Conservation (phyloP, 2,888 invertebrate species). For the Chelonus formosanus region DNA sequence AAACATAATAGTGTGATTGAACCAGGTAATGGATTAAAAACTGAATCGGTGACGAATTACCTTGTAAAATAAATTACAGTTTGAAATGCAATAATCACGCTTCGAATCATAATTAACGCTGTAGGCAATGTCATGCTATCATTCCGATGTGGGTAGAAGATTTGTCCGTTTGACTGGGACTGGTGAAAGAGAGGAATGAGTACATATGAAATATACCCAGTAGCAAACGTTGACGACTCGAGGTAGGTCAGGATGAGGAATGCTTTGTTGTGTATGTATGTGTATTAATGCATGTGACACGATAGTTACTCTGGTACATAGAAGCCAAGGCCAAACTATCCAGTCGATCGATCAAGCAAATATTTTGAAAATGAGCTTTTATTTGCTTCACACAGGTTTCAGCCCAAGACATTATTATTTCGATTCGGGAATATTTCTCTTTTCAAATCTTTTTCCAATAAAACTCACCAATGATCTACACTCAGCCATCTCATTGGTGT, state of each 20-base stretch:
- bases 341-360: slow-evolving; percentile 36
- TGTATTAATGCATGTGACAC: slow-evolving; percentile 33
- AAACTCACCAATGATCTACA: too few species aligned
- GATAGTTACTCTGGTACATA: slow-evolving; percentile 31
- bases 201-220: slow-evolving; percentile 18
- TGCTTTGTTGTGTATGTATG: slow-evolving; percentile 33
- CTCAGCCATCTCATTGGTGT: too few species aligned
- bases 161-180: slow-evolving; percentile 30
- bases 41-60: not conserved
- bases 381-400: slow-evolving; percentile 14
- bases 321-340: slow-evolving; percentile 35
- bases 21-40: slow-evolving; percentile 4
- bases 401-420: slow-evolving; percentile 6
- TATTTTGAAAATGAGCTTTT: slow-evolving; percentile 34
- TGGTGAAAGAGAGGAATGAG: slow-evolving; percentile 21
- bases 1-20: not conserved
- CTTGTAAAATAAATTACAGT: slow-evolving; percentile 12
- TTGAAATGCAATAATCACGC: slow-evolving; percentile 11
- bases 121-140: slow-evolving; percentile 32
- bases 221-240: slow-evolving; percentile 26
- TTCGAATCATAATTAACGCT: slow-evolving; percentile 39
- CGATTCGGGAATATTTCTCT: not conserved
- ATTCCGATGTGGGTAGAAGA: slow-evolving; percentile 31
- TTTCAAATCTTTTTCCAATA: too few species aligned
- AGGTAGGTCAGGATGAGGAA: slow-evolving; percentile 39